Evolutionary conservation across 2,113 vertebrate species (phyloP).

Genomic region (Phalacrocorax pelagicus): DNA sequence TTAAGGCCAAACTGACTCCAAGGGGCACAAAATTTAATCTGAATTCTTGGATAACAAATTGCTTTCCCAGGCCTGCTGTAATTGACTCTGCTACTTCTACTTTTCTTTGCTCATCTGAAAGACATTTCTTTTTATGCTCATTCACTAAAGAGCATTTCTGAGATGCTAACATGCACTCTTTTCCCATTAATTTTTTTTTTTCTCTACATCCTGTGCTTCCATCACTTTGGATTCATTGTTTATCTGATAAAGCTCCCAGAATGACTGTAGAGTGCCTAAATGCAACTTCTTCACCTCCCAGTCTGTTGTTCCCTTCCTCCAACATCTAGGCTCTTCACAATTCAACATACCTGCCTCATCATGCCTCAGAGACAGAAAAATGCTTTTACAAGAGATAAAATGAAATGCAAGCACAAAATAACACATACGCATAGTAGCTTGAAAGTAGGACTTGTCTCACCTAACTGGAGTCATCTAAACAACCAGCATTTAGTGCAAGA

Average conservation of each 20-base stretch:
- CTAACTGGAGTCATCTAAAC: background rate
- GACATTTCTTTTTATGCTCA: slow-evolving; percentile 7
- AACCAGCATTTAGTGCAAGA: background rate
- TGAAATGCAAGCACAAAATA: background rate
- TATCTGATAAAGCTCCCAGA: background rate
- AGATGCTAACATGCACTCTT: background rate
- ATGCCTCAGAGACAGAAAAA: background rate
- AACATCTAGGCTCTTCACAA: background rate
- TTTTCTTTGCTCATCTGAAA: background rate
- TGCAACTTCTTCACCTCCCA: background rate
- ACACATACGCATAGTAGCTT: background rate
- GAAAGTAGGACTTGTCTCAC: background rate
- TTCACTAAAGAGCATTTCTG: background rate
- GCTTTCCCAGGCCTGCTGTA: background rate
- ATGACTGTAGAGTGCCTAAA: background rate
- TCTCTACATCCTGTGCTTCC: background rate
- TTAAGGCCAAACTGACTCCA: background rate
- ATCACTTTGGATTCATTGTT: background rate
- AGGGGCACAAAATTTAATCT: background rate
- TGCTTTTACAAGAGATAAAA: background rate
- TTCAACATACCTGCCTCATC: background rate
- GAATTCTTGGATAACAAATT: background rate
- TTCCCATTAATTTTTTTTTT: background rate
- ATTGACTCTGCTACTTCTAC: background rate
- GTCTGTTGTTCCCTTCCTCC: background rate